Evolutionary conservation across 2,113 vertebrate genomes (phyloP).

Genomic region (Corvus hawaiiensis): DNA sequence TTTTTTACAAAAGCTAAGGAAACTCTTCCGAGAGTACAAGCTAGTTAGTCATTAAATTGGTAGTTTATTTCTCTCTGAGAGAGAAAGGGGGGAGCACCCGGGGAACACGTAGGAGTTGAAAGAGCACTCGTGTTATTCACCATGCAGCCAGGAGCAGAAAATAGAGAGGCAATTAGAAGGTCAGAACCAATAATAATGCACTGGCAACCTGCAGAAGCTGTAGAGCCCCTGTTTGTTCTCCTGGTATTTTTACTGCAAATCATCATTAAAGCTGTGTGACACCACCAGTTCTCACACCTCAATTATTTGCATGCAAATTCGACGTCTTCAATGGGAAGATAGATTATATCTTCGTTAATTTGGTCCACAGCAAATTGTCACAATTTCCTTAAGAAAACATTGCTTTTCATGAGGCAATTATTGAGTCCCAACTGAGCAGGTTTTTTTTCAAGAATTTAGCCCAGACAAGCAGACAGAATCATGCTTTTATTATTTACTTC

Average conservation of each 20-base stretch:
- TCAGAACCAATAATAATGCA: conserved; percentile 41
- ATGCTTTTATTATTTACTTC: conserved; percentile 50
- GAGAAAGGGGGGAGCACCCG: not conserved
- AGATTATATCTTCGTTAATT: conserved; percentile 26
- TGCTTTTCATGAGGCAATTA: conserved; percentile 22
- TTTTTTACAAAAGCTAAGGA: not conserved
- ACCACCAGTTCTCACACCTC: not conserved
- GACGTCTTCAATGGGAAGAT: not conserved
- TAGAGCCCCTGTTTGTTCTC: conserved; percentile 2
- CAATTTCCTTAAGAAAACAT: conserved; percentile 32
- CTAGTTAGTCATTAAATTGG: conserved; percentile 47
- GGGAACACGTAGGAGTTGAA: conserved; percentile 27
- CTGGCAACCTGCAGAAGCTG: not conserved
- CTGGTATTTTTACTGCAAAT: not conserved
- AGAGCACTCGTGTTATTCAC: not conserved
- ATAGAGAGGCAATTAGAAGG: conserved; percentile 63
- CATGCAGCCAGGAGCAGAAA: conserved; percentile 32
- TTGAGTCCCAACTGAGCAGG: not conserved
- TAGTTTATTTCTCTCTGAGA: conserved; percentile 44
- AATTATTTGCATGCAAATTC: conserved; percentile 10
- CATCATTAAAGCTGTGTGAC: not conserved
- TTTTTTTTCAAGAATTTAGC: not conserved
- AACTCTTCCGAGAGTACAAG: conserved; percentile 4
- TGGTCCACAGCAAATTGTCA: conserved; percentile 6
- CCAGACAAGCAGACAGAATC: conserved; percentile 17